Percentiles rank a stretch among this genome's conserved stretches.
phyloP scores from a whole-genome alignment of 2,888 invertebrate species.

The Phortica magna region DNA sequence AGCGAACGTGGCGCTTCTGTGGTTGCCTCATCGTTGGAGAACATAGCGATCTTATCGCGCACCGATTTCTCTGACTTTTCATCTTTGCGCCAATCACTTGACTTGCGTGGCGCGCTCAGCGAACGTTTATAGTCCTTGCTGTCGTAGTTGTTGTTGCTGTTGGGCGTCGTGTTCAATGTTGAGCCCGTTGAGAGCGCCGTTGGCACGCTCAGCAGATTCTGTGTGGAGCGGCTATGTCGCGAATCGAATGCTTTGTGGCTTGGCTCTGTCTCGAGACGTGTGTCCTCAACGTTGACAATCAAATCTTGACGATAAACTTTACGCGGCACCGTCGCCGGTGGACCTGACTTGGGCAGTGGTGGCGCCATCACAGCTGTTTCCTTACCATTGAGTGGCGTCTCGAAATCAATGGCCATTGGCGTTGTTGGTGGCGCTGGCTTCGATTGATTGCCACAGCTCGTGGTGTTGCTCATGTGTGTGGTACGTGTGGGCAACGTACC shows the following conservation, averaged over 20 bases:
- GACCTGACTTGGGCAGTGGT: slow-evolving; percentile 77
- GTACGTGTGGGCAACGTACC: slow-evolving; percentile 60
- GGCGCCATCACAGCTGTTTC: slow-evolving; percentile 61
- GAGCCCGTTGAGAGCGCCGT: slow-evolving; percentile 19
- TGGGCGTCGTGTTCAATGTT: slow-evolving; percentile 69
- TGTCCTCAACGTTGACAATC: slow-evolving; percentile 76
- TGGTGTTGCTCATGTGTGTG: slow-evolving; percentile 45
- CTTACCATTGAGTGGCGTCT: slow-evolving; percentile 30
- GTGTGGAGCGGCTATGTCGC: slow-evolving; percentile 59
- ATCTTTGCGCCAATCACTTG: slow-evolving; percentile 83
- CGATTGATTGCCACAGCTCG: slow-evolving; percentile 48
- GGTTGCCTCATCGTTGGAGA: slow-evolving; percentile 80
- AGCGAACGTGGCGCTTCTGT: slow-evolving; percentile 23
- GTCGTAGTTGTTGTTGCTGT: slow-evolving; percentile 43
- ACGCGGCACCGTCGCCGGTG: slow-evolving; percentile 75
- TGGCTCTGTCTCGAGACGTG: slow-evolving; percentile 48
- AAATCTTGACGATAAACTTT: slow-evolving; percentile 77
- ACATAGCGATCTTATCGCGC: slow-evolving; percentile 92
- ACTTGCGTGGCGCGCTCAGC: slow-evolving; percentile 71
- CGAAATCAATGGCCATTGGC: slow-evolving; percentile 16
- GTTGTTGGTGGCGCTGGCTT: slow-evolving; percentile 27
- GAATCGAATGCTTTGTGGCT: slow-evolving; percentile 48
- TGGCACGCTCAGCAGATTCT: slow-evolving; percentile 50
- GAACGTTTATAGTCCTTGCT: slow-evolving; percentile 72
- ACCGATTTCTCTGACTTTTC: slow-evolving; percentile 90